A percentile compares a stretch with the other conserved stretches of the same genome.
Conservation (phyloP, 2,888 invertebrate species). For the Phlogophora meticulosa region DNA sequence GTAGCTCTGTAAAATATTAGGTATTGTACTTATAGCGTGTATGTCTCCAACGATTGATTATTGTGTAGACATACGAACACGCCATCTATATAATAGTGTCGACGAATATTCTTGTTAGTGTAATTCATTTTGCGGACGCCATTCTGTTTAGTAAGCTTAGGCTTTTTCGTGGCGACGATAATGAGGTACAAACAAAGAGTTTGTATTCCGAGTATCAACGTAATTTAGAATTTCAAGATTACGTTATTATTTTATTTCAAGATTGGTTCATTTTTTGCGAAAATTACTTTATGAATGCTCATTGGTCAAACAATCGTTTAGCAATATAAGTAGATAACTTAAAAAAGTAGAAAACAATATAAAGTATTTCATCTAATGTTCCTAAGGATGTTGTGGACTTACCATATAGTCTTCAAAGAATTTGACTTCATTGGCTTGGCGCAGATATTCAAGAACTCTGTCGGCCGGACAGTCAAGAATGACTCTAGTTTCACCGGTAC, state of each 20-base stretch:
- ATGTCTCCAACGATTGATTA: background rate
- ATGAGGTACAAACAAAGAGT: constrained; percentile 19
- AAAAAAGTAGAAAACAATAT: background rate
- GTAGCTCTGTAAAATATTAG: constrained; percentile 80
- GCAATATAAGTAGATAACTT: background rate
- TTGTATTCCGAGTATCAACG: constrained; percentile 11
- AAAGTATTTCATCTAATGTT: constrained; percentile 4
- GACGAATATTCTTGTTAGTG: constrained; percentile 10
- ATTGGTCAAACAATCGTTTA: constrained; percentile 4
- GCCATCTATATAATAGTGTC: background rate
- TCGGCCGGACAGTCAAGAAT: constrained; percentile 94
- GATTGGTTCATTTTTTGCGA: background rate
- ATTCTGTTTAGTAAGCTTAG: constrained; percentile 26
- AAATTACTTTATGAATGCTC: background rate
- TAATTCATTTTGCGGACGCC: constrained; percentile 20
- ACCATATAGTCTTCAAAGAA: constrained; percentile 96
- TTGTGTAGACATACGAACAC: background rate
- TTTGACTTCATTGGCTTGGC: constrained; percentile 96
- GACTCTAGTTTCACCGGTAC: constrained; percentile 93
- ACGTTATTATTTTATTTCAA: background rate
- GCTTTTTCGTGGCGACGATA: constrained; percentile 7
- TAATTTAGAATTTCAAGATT: background rate
- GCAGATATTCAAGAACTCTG: constrained; percentile 92
- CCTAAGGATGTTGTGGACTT: constrained; percentile 40
- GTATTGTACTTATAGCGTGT: background rate